These are phyloP conservation scores for Archips xylosteana DNA, from an alignment of 2,888 invertebrate species.

Conservation along the genomic window DNA sequence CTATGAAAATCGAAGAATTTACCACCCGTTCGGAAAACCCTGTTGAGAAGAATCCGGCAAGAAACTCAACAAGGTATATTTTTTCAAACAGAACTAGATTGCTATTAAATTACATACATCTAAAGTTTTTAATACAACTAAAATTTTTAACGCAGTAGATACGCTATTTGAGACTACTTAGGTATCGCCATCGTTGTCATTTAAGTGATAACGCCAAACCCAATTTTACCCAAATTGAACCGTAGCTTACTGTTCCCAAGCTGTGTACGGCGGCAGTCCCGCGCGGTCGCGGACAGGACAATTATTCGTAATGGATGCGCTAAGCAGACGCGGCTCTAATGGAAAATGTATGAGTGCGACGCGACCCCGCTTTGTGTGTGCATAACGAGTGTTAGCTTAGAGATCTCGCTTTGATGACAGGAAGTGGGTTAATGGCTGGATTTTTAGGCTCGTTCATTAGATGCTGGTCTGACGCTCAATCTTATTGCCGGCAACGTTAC, in stretches of 20 bases:
- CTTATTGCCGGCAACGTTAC: no score
- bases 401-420: conserved; percentile 20
- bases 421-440: conserved; percentile 25
- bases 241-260: not conserved
- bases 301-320: conserved; percentile 41
- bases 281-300: conserved; percentile 35
- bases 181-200: no score
- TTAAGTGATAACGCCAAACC: no score
- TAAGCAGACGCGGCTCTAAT: conserved; percentile 38
- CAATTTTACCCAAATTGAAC: not conserved
- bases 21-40: no score
- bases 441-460: conserved; percentile 3
- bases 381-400: conserved; percentile 18
- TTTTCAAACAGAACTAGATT: no score
- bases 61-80: no score
- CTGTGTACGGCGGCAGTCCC: not conserved
- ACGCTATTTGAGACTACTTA: no score
- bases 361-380: conserved; percentile 29
- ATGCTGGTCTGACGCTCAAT: not conserved
- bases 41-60: no score
- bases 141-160: no score
- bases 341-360: conserved; percentile 41
- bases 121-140: no score
- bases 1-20: no score
- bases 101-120: no score